These are phyloP conservation scores for Sisyra terminalis DNA, from an alignment of 2,888 invertebrate species.

Conservation along the genomic window DNA sequence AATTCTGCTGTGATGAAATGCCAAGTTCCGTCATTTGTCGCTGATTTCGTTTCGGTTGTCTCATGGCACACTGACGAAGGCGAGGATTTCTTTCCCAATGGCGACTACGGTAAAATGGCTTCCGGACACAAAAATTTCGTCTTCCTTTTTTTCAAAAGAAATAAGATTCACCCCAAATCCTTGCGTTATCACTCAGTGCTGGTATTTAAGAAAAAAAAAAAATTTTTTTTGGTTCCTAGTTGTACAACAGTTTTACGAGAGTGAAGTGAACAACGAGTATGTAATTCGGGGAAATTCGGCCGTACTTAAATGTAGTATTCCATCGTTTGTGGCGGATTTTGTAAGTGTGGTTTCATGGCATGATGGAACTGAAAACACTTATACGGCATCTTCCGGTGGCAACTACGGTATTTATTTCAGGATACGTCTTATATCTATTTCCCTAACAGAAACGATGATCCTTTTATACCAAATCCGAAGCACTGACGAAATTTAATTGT, in stretches of 20 bases:
- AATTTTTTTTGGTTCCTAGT: slow-evolving; percentile 34
- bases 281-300: slow-evolving; percentile 80
- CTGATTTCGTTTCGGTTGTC: slow-evolving; percentile 53
- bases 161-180: too few relatives aligned
- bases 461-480: too few relatives aligned
- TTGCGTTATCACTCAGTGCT: too few relatives aligned
- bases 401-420: neutral
- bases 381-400: slow-evolving; percentile 16
- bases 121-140: too few relatives aligned
- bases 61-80: slow-evolving; percentile 66
- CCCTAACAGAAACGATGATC: too few relatives aligned
- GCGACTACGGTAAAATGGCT: slow-evolving; percentile 36
- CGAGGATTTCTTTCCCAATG: slow-evolving; percentile 43
- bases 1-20: slow-evolving; percentile 57
- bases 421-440: neutral
- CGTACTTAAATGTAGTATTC: slow-evolving; percentile 75
- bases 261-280: slow-evolving; percentile 63
- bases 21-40: slow-evolving; percentile 57
- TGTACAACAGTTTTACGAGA: slow-evolving; percentile 79
- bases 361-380: slow-evolving; percentile 33
- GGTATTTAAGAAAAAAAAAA: too few relatives aligned
- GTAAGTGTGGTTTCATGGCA: slow-evolving; percentile 72
- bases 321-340: slow-evolving; percentile 82
- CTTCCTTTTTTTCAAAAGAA: too few relatives aligned
- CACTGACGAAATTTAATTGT: neutral